Percentiles rank a stretch among this genome's conserved stretches.
Evolutionary conservation across 2,113 vertebrate species (phyloP).

Genomic region (Pelmatolapia mariae): DNA sequence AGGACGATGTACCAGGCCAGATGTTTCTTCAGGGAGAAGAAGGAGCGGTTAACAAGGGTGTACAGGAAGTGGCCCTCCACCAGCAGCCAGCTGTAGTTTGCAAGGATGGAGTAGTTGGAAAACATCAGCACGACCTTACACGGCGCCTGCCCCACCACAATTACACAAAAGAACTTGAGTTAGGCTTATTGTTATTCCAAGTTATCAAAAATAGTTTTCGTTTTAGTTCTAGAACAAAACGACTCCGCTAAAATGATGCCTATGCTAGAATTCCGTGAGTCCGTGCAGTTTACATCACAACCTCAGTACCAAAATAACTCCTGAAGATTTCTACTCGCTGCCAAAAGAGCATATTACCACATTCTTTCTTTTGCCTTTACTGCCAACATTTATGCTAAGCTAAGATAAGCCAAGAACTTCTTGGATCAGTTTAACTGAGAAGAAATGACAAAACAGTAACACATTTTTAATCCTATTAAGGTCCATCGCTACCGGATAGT

Average conservation of each 20-base stretch:
- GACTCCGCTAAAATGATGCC: neutral
- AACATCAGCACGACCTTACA: conserved; percentile 89
- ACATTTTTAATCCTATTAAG: neutral
- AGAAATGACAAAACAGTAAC: neutral
- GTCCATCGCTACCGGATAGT: conserved; percentile 29
- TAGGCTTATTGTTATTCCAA: neutral
- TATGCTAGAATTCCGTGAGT: neutral
- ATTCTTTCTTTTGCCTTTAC: neutral
- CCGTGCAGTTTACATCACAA: neutral
- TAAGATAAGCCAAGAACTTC: neutral
- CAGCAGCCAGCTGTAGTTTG: conserved; percentile 93
- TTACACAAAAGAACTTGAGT: neutral
- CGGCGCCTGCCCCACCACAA: conserved; percentile 66
- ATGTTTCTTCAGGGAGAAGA: conserved; percentile 85
- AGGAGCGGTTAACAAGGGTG: conserved; percentile 83
- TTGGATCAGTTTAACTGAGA: neutral
- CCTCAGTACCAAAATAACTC: neutral
- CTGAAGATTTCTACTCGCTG: neutral
- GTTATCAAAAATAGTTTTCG: neutral
- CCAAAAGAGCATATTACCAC: neutral
- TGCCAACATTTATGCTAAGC: neutral
- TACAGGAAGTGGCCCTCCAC: conserved; percentile 93
- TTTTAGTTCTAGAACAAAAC: neutral
- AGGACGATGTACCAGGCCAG: conserved; percentile 82
- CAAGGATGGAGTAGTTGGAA: conserved; percentile 92